A percentile compares a stretch with the other conserved stretches of the same genome.
Evolutionary conservation across 2,113 vertebrate species (phyloP).

Genomic region (Plecotus auritus): DNA sequence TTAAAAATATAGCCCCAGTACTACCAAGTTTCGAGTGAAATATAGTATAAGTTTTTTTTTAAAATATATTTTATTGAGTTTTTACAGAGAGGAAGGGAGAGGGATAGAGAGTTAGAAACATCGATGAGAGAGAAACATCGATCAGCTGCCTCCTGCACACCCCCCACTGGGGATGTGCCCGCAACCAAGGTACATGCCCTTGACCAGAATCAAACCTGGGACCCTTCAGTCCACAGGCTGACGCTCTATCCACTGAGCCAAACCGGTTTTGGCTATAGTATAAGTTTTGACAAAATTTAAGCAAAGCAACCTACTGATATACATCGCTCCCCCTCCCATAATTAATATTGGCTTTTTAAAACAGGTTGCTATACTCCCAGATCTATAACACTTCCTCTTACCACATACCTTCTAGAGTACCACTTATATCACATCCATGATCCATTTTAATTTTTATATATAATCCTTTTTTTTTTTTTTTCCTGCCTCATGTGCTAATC

Average conservation of each 20-base stretch:
- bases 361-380: not conserved
- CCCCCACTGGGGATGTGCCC: no score
- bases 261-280: no score
- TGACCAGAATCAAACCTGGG: no score
- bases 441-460: not conserved
- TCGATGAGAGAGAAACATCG: no score
- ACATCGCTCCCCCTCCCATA: fast-evolving
- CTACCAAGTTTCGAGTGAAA: not conserved
- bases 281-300: not conserved
- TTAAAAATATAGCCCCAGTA: not conserved
- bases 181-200: no score
- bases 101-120: no score
- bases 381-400: not conserved
- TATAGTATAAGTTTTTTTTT: not conserved
- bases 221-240: no score
- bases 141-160: no score
- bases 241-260: no score
- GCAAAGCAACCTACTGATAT: not conserved
- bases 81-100: no score
- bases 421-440: not conserved
- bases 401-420: not conserved
- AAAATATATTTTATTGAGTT: no score
- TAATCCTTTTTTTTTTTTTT: not conserved
- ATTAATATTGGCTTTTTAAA: not conserved
- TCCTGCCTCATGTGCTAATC: not conserved